Evolutionary conservation across 1,140 invertebrate genomes (phyloP).

Genomic region (Zaprionus kolodkinae): DNA sequence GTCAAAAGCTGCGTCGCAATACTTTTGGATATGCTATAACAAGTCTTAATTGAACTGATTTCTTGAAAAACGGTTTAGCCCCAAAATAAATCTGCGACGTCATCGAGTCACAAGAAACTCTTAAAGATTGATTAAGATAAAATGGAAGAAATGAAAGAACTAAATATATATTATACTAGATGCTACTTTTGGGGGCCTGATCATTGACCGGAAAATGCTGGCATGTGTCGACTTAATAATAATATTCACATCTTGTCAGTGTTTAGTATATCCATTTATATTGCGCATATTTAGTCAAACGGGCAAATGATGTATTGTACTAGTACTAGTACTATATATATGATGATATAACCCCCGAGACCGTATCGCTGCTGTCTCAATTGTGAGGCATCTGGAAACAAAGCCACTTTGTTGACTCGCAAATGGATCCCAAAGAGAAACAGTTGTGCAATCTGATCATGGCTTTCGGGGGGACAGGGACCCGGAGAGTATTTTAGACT

Average conservation of each 20-base stretch:
- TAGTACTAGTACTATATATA: background rate
- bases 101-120: background rate
- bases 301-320: constrained; percentile 16
- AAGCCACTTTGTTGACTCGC: constrained; percentile 39
- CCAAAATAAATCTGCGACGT: background rate
- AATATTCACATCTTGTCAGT: constrained; percentile 35
- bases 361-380: background rate
- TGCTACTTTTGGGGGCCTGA: constrained; percentile 18
- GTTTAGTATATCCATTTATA: constrained; percentile 3
- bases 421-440: constrained; percentile 31
- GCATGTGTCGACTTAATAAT: constrained; percentile 17
- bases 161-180: background rate
- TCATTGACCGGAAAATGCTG: constrained; percentile 50
- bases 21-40: constrained; percentile 32
- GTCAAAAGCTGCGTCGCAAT: constrained; percentile 56
- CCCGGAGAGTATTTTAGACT: constrained; percentile 38
- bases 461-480: constrained; percentile 23
- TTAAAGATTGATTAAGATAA: background rate
- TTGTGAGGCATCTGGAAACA: constrained; percentile 37
- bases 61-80: constrained; percentile 51
- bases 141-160: background rate
- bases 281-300: constrained; percentile 1
- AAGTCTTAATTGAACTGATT: constrained; percentile 73
- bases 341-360: constrained; percentile 11
- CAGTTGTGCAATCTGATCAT: constrained; percentile 63